Evolutionary conservation across 92 coral and sea anemone genomes (phyloP), one percentile per base, ranked within the genome.

Genomic region (Epizoanthus rinbou): DNA sequence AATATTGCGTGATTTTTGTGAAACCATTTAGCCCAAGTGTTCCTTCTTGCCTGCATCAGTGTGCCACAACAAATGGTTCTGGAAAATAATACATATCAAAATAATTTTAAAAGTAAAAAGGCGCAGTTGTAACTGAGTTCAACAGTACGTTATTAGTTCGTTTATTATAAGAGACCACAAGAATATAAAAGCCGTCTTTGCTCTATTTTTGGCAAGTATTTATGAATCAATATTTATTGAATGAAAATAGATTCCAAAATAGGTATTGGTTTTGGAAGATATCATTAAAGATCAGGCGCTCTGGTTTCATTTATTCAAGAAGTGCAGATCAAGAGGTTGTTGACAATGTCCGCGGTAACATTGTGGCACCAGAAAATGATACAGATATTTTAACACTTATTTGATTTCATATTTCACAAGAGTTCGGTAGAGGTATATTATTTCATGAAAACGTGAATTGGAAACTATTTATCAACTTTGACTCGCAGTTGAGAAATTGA

Each of bases 211-310:
- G 22, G 65, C 23, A 74, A 10, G 33, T 25, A 23, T 15, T 56
- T 57, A 37, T 15, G 57, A 56, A 74, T 5, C 81, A 76, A 76
- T 76, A 76, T 76, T 76, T 57, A 37, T 18, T 37, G 37, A 60
- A 60, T 58, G 56, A 58, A 76, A 9, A 76, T 76, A 21, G 68
- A 59, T 23, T 60, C 80, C 50, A 59, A 59, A 78, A 41, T 59
- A 18, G 70, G 71, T 41, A 37, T 39, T 62, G 31, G 25, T 33
- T 63, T 78, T 43, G 47, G 58, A 62, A 39, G 57, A 39, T 59
- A 37, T 78, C 23, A 78, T 58, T 56, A 18, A 37, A 78, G 58
- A 15, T 43, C n/a, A 35, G n/a, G n/a, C 43, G 73, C 50, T 13
- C 73, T 14, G 14, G 5, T 37, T 65, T 65, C 71, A 65, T 14